These are phyloP conservation scores for Macrotrachela quadricornifera DNA, from an alignment of 1,140 invertebrate species.

Conservation along the genomic window DNA sequence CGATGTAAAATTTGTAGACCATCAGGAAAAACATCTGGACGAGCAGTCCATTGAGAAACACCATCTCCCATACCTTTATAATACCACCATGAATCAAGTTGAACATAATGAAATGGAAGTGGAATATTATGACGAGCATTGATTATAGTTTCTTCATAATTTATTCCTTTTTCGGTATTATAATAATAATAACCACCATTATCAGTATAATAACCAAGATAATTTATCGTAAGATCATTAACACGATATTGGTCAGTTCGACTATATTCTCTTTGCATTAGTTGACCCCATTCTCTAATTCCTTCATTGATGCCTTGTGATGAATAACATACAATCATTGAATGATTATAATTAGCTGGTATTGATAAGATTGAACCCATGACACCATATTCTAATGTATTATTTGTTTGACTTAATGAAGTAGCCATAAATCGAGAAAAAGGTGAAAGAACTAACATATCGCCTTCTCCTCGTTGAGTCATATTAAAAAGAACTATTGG, in stretches of 20 bases:
- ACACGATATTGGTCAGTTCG: no score
- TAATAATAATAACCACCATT: slow-evolving; percentile 12
- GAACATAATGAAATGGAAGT: no score
- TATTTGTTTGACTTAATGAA: no score
- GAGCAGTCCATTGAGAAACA: no score
- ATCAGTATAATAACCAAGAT: slow-evolving; percentile 17
- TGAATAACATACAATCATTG: slow-evolving; percentile 13
- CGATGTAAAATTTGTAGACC: no score
- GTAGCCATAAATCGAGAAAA: slow-evolving; percentile 6
- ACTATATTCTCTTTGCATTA: no score
- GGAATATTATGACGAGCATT: no score
- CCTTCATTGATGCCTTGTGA: slow-evolving; percentile 15
- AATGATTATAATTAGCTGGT: slow-evolving; percentile 12
- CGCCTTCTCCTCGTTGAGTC: background rate
- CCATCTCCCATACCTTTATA: no score
- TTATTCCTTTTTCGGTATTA: slow-evolving; percentile 11
- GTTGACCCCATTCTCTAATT: no score
- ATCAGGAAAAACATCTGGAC: no score
- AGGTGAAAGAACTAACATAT: slow-evolving; percentile 3
- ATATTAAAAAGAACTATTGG: slow-evolving; percentile 3
- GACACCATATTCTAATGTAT: slow-evolving; percentile 12
- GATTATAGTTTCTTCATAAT: slow-evolving; percentile 7
- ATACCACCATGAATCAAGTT: slow-evolving; percentile 23
- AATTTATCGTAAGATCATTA: slow-evolving; percentile 13
- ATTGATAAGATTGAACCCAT: slow-evolving; percentile 16